Conservation (phyloP, 2,113 vertebrate species). For the Callipepla californica region DNA sequence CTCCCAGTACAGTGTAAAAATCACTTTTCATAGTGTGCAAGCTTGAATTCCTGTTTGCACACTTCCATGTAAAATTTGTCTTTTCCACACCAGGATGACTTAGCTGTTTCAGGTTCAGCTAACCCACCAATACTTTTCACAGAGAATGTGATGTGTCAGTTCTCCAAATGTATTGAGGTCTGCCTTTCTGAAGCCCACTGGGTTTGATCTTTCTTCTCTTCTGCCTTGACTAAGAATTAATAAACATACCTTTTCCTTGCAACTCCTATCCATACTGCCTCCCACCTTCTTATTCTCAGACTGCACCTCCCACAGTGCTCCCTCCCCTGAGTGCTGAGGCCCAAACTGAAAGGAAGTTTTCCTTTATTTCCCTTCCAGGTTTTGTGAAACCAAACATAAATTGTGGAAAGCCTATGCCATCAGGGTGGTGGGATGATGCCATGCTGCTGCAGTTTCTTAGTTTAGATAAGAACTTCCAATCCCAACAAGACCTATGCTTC, state of each 20-base stretch:
- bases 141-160: neutral
- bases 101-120: neutral
- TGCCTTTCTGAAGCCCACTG: neutral
- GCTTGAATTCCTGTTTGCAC: conserved; percentile 9
- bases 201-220: neutral
- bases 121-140: neutral
- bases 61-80: neutral
- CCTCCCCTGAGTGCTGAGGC: neutral
- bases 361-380: neutral
- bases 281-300: neutral
- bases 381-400: neutral
- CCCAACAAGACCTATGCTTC: neutral
- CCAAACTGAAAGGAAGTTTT: neutral
- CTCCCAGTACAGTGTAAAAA: neutral
- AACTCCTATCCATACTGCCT: neutral
- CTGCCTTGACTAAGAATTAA: neutral
- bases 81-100: neutral
- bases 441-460: neutral
- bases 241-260: neutral
- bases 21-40: neutral
- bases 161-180: neutral
- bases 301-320: neutral
- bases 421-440: neutral
- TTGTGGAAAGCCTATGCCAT: neutral
- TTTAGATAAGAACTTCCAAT: neutral